Conservation (phyloP, 2,113 vertebrate genomes). For the Paradoxurus hermaphroditus region DNA sequence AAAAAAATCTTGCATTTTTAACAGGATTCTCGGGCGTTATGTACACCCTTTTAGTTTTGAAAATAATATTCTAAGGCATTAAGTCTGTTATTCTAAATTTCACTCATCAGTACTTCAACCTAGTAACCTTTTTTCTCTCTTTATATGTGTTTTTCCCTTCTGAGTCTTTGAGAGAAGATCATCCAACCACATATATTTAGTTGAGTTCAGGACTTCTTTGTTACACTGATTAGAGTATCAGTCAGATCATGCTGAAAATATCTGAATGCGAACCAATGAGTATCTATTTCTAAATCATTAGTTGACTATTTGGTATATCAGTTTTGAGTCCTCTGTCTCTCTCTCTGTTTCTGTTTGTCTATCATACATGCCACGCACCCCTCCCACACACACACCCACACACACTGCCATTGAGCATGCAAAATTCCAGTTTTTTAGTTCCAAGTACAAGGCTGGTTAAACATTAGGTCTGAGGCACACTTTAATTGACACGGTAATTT, state of each 20-base stretch:
- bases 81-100: neutral
- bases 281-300: neutral
- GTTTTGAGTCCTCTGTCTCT: neutral
- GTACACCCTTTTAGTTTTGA: neutral
- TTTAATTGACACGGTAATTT: constrained; percentile 16
- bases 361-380: neutral
- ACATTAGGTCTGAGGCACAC: neutral
- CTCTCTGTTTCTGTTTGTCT: neutral
- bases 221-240: neutral
- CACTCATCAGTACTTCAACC: neutral
- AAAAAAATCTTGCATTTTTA: neutral
- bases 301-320: neutral
- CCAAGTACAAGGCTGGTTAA: neutral
- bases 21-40: neutral
- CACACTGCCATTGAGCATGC: neutral
- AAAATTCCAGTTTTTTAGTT: neutral
- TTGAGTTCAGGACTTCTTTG: neutral
- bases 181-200: neutral
- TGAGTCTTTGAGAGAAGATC: neutral
- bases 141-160: neutral
- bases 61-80: neutral
- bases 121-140: neutral
- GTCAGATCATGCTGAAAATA: neutral
- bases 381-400: neutral
- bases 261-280: neutral